Conservation (phyloP, 2,113 vertebrate species). For the Salvelinus fontinalis region DNA sequence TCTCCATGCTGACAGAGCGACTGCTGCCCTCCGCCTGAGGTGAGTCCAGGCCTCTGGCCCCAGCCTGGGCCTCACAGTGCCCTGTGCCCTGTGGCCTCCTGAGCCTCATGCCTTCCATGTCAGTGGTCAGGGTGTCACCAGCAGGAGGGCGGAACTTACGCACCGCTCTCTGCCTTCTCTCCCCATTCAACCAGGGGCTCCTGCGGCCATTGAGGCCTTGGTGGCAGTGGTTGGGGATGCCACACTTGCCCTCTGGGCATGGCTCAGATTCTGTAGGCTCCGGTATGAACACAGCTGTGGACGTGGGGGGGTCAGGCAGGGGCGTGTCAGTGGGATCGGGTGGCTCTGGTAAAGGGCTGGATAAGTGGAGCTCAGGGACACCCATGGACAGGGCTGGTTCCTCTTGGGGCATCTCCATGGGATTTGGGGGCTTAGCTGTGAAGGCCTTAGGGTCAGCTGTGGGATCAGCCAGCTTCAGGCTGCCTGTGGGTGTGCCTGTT, state of each 20-base stretch:
- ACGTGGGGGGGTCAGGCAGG: slow-evolving; percentile 29
- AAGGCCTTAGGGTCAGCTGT: slow-evolving; percentile 46
- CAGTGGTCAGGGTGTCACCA: slow-evolving; percentile 56
- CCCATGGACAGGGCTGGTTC: slow-evolving; percentile 26
- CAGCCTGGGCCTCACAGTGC: slow-evolving; percentile 68
- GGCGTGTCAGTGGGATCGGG: not conserved
- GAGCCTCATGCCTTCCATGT: slow-evolving; percentile 68
- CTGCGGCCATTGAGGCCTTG: slow-evolving; percentile 58
- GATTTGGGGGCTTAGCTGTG: slow-evolving; percentile 32
- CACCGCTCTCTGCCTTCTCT: slow-evolving; percentile 76
- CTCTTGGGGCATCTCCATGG: slow-evolving; percentile 53
- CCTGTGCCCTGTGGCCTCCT: slow-evolving; percentile 74
- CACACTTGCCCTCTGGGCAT: slow-evolving; percentile 44
- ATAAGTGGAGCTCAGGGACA: slow-evolving; percentile 33
- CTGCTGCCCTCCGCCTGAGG: slow-evolving; percentile 54
- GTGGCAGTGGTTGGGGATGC: slow-evolving; percentile 45
- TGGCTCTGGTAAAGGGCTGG: slow-evolving; percentile 50
- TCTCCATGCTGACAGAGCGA: slow-evolving; percentile 70
- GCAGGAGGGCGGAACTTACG: slow-evolving; percentile 78
- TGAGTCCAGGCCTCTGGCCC: slow-evolving; percentile 60
- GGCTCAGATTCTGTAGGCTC: slow-evolving; percentile 42
- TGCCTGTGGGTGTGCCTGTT: slow-evolving; percentile 48
- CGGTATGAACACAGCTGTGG: not conserved
- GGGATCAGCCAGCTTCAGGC: slow-evolving; percentile 27
- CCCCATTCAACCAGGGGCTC: slow-evolving; percentile 77